These are phyloP conservation scores for Capitella teleta DNA, from an alignment of 1,140 invertebrate genomes.

Conservation along the genomic window DNA sequence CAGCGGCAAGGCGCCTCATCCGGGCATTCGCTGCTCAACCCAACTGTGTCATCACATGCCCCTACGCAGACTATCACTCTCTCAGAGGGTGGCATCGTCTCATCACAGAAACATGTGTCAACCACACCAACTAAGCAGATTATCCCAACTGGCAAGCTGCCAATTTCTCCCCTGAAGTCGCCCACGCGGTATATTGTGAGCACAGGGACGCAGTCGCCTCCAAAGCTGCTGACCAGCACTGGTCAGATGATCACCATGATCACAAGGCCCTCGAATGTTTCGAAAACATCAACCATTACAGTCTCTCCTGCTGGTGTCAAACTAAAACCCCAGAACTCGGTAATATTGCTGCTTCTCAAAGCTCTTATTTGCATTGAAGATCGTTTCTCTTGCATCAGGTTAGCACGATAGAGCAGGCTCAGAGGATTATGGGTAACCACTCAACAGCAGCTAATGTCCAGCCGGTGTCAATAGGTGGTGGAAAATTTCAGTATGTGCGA, in stretches of 20 bases:
- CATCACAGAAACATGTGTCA: conserved; percentile 22
- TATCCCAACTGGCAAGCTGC: conserved; percentile 28
- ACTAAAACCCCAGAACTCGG: conserved; percentile 23
- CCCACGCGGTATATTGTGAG: too few species aligned
- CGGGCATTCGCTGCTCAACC: conserved; percentile 25
- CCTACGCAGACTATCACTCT: conserved; percentile 58
- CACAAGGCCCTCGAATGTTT: conserved; percentile 18
- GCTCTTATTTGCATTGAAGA: conserved; percentile 1
- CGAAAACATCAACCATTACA: conserved; percentile 46
- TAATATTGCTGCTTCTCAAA: conserved; percentile 1
- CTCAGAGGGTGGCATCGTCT: conserved; percentile 45
- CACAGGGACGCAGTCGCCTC: too few species aligned
- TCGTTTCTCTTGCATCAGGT: conserved; percentile 12
- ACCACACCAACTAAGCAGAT: conserved; percentile 30
- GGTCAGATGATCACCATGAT: background rate
- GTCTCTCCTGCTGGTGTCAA: conserved; percentile 40
- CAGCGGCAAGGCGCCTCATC: conserved; percentile 19
- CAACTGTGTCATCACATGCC: conserved; percentile 17
- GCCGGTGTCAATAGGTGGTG: conserved; percentile 35
- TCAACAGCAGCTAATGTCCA: conserved; percentile 16
- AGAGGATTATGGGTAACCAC: background rate
- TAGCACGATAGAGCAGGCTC: background rate
- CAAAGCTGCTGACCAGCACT: conserved; percentile 16
- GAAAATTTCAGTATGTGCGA: conserved; percentile 39
- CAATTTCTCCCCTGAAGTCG: conserved; percentile 35